phyloP scores from a whole-genome alignment of 2,113 vertebrate species.

The Bostrychus sinensis region DNA sequence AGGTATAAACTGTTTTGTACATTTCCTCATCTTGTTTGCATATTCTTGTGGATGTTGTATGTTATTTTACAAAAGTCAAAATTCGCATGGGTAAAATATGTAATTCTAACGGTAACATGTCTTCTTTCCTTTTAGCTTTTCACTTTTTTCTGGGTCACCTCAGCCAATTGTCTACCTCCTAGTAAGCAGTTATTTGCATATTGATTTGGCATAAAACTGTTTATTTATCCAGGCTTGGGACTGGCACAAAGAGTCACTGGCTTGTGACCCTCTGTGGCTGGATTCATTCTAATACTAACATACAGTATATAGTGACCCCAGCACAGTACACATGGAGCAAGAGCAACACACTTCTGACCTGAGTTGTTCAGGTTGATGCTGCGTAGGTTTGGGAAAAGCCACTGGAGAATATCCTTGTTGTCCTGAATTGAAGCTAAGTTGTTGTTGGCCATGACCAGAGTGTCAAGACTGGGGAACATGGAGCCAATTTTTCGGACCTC shows the following conservation, averaged over 20 bases:
- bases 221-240: neutral
- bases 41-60: too few species aligned
- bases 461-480: conserved; percentile 94
- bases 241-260: neutral
- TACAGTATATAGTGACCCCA: neutral
- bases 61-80: too few species aligned
- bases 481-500: conserved; percentile 93
- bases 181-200: neutral
- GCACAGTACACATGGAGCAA: neutral
- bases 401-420: conserved; percentile 83
- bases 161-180: too few species aligned
- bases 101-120: too few species aligned
- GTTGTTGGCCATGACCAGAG: conserved; percentile 95
- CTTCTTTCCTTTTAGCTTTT: too few species aligned
- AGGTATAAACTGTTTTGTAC: too few species aligned
- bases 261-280: too few species aligned
- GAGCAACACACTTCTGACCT: conserved; percentile 78
- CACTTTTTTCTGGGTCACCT: neutral
- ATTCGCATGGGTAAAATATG: too few species aligned
- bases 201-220: neutral
- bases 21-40: too few species aligned
- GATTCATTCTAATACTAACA: too few species aligned
- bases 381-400: conserved; percentile 91
- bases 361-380: conserved; percentile 97
- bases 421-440: conserved; percentile 88